Conservation (phyloP, 2,113 vertebrate genomes). For the Sceloporus undulatus region DNA sequence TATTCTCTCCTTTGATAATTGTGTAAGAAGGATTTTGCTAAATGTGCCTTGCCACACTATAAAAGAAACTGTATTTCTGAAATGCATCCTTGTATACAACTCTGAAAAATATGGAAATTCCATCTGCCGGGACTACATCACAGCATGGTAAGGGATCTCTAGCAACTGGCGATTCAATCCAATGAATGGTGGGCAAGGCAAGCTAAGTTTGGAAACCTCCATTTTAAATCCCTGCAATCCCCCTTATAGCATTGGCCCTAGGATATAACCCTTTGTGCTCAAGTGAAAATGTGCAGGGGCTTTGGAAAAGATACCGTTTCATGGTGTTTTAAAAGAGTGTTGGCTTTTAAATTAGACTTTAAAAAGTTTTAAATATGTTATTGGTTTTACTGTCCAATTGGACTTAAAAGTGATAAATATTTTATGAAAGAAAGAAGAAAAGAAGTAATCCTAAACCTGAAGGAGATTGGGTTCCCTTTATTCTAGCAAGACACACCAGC, state of each 20-base stretch:
- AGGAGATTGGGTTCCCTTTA: too few species aligned
- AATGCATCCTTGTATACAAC: neutral
- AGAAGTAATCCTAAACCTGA: too few species aligned
- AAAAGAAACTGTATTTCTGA: neutral
- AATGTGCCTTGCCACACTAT: neutral
- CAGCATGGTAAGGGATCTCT: neutral
- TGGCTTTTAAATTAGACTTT: too few species aligned
- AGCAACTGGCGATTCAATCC: neutral
- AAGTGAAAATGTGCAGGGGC: too few species aligned
- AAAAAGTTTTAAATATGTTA: too few species aligned
- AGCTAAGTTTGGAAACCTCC: too few species aligned
- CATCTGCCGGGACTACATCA: neutral
- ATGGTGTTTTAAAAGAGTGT: neutral
- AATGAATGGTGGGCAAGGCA: neutral
- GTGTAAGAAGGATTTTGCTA: neutral
- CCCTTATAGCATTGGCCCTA: neutral
- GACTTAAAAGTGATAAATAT: too few species aligned
- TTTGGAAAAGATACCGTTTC: neutral
- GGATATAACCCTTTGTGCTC: neutral
- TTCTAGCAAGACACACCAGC: too few species aligned
- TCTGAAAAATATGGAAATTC: neutral
- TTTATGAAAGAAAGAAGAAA: too few species aligned
- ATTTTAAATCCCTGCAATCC: neutral
- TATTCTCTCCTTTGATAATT: too few species aligned
- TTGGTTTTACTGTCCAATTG: too few species aligned